Conservation (phyloP, 2,797 vertebrate species). For the Coracias cyanogaster region DNA sequence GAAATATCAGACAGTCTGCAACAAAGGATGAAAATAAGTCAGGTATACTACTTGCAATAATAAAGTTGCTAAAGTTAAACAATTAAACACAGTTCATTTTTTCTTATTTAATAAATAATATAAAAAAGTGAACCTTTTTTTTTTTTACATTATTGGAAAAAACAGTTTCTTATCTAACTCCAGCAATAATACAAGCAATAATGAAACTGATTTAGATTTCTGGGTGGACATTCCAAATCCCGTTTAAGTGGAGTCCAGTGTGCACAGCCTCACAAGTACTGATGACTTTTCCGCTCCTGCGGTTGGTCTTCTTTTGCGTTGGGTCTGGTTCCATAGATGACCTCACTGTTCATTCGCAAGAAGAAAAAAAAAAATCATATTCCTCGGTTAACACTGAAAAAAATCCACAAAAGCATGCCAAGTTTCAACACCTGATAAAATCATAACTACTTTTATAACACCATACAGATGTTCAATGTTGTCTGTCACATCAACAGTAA, state of each 20-base stretch:
- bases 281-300: slow-evolving; percentile 27
- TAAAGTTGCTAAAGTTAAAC: slow-evolving; percentile 60
- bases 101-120: slow-evolving; percentile 80
- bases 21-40: background rate
- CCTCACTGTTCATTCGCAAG: background rate
- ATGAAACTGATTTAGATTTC: background rate
- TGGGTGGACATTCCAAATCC: slow-evolving; percentile 40
- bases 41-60: background rate
- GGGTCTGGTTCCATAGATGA: slow-evolving; percentile 8
- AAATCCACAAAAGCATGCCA: background rate
- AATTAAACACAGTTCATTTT: slow-evolving; percentile 68
- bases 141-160: slow-evolving; percentile 66
- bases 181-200: slow-evolving; percentile 64
- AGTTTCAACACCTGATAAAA: slow-evolving; percentile 31
- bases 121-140: slow-evolving; percentile 68
- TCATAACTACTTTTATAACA: background rate
- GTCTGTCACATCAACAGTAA: slow-evolving; percentile 62
- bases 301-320: background rate
- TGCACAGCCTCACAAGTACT: slow-evolving; percentile 20
- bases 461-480: slow-evolving; percentile 4
- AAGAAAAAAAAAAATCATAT: background rate
- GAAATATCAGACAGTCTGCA: background rate
- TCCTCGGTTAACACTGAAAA: background rate
- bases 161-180: slow-evolving; percentile 68
- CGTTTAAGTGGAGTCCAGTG: slow-evolving; percentile 37